Percentiles rank a stretch among this genome's conserved stretches.
Conservation (phyloP, 2,797 vertebrate genomes). For the Xerus rutilus region DNA sequence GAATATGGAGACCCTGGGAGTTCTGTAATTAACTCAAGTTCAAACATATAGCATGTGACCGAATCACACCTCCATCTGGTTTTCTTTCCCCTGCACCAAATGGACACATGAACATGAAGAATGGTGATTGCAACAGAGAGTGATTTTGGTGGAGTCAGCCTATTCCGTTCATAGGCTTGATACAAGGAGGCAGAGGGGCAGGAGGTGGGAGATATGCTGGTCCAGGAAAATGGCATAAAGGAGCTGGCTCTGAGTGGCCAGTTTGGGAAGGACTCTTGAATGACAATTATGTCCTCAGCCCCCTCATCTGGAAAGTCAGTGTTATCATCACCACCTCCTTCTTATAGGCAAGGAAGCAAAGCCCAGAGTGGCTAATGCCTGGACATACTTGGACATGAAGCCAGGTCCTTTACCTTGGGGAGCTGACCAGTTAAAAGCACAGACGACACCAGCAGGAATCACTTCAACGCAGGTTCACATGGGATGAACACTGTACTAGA, state of each 20-base stretch:
- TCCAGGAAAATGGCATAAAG: background rate
- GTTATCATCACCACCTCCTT: background rate
- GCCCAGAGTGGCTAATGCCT: background rate
- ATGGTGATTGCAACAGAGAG: background rate
- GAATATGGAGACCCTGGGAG: background rate
- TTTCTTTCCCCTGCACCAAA: background rate
- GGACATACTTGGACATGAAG: background rate
- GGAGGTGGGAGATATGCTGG: background rate
- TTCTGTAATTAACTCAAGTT: background rate
- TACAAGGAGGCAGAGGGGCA: background rate
- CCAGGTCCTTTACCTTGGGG: background rate
- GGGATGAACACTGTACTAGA: background rate
- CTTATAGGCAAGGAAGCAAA: background rate
- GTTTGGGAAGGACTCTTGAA: background rate
- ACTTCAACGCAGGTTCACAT: background rate
- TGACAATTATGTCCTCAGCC: background rate
- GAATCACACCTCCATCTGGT: background rate
- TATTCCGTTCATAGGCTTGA: background rate
- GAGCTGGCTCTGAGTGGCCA: background rate
- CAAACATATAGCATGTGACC: background rate
- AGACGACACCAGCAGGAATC: background rate
- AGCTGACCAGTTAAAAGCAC: background rate
- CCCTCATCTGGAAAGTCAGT: background rate
- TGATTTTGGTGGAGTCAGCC: background rate
- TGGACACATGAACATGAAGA: rapidly evolving